Percentiles rank a stretch among this genome's conserved stretches.
These are phyloP conservation scores for Ornithorhynchus anatinus DNA, from an alignment of 2,113 vertebrate species.

Conservation along the genomic window DNA sequence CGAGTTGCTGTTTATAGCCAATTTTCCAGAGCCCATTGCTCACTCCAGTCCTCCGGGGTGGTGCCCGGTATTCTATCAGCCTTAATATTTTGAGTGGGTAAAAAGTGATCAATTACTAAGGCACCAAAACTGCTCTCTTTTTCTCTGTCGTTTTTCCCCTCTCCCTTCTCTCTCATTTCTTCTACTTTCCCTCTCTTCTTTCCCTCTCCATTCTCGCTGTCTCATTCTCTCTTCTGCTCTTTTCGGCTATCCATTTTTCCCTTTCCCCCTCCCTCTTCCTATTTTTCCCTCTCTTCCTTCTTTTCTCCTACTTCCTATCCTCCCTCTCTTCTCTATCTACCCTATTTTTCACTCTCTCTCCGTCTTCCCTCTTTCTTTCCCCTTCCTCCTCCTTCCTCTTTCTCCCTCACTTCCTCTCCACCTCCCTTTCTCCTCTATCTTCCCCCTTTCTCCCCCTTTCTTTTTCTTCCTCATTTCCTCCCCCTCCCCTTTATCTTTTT, in stretches of 20 bases:
- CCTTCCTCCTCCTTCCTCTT: background rate
- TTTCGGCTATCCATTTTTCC: background rate
- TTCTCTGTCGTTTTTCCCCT: background rate
- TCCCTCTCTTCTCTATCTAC: too few relatives aligned
- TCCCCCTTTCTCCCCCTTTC: background rate
- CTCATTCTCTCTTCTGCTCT: too few relatives aligned
- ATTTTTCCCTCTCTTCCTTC: slow-evolving; percentile 12
- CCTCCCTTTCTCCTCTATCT: background rate
- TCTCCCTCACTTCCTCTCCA: background rate
- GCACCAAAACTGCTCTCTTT: background rate
- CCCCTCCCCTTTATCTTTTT: background rate
- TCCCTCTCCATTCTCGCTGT: too few relatives aligned
- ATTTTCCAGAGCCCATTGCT: background rate
- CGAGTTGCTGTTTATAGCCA: background rate
- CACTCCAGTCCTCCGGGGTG: background rate
- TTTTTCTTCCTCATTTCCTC: background rate
- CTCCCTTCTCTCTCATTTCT: background rate
- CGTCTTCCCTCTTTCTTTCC: background rate
- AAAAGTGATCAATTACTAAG: slow-evolving; percentile 10
- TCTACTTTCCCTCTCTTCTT: too few relatives aligned
- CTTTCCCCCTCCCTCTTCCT: background rate
- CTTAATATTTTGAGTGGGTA: background rate
- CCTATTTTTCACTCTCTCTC: too few relatives aligned
- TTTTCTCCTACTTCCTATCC: background rate
- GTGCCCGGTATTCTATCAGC: background rate